Conservation (phyloP, 2,113 vertebrate species). For the Triplophysa siluroides region DNA sequence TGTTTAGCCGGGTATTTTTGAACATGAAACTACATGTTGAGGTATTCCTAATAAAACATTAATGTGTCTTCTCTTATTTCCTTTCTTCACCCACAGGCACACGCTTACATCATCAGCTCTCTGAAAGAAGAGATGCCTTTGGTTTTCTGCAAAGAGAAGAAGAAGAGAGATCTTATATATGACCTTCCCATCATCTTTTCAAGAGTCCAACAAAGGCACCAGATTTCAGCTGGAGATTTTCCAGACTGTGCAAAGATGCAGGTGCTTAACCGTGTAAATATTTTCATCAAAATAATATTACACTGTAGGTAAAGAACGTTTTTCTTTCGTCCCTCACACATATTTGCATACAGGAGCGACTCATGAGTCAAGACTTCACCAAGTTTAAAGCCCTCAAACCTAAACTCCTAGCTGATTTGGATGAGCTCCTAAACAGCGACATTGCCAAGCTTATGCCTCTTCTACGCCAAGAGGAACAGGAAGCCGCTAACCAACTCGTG, state of each 20-base stretch:
- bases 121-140: constrained; percentile 89
- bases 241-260: constrained; percentile 89
- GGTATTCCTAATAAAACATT: background rate
- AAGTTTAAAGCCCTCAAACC: constrained; percentile 85
- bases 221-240: constrained; percentile 86
- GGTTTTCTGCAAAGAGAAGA: constrained; percentile 84
- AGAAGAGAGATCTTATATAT: constrained; percentile 85
- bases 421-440: constrained; percentile 81
- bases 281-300: too few species aligned
- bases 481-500: constrained; percentile 65
- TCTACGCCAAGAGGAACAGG: constrained; percentile 79
- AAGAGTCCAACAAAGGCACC: constrained; percentile 84
- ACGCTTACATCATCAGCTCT: constrained; percentile 85
- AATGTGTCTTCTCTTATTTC: background rate
- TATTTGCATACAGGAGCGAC: constrained; percentile 73
- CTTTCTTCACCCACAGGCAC: constrained; percentile 72
- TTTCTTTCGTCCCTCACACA: constrained; percentile 29
- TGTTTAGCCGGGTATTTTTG: too few species aligned
- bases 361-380: constrained; percentile 83
- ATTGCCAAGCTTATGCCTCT: constrained; percentile 86
- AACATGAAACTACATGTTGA: too few species aligned
- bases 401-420: constrained; percentile 79
- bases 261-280: constrained; percentile 60
- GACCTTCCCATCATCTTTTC: constrained; percentile 83
- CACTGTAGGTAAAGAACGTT: background rate